phyloP scores from a whole-genome alignment of 2,888 invertebrate species.

The Ethmia dodecea region DNA sequence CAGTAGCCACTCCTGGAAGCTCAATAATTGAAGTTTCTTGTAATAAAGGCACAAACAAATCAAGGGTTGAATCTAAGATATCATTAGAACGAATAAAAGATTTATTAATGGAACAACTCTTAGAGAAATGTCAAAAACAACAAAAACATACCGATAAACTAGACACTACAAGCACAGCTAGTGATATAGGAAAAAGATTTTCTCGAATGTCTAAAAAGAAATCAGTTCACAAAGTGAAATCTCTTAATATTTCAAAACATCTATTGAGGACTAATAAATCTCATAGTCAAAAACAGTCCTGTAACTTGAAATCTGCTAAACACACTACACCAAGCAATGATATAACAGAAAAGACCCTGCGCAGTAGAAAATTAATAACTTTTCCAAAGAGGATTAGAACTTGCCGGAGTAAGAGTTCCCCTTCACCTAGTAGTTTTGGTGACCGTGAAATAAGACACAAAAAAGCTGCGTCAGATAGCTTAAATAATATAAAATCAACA shows the following conservation, averaged over 20 bases:
- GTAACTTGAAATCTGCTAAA: too few species aligned
- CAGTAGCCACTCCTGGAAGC: constrained; percentile 63
- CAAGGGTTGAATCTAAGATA: constrained; percentile 37
- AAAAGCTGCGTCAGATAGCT: too few species aligned
- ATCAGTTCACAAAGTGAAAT: constrained; percentile 59
- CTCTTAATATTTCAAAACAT: constrained; percentile 57
- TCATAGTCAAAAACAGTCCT: too few species aligned
- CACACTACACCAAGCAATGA: too few species aligned
- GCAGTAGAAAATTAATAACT: too few species aligned
- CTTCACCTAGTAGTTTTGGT: constrained; percentile 29
- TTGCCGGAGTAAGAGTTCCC: constrained; percentile 36
- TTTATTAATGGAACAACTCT: constrained; percentile 42
- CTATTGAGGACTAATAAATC: constrained; percentile 26
- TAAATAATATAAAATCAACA: too few species aligned
- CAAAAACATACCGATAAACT: constrained; percentile 7
- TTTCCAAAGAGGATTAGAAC: constrained; percentile 13
- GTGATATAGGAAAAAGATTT: constrained; percentile 11
- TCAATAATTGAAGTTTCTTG: constrained; percentile 57
- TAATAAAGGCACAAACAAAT: constrained; percentile 36
- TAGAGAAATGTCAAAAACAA: constrained; percentile 26
- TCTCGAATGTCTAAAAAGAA: constrained; percentile 32
- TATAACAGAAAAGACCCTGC: too few species aligned
- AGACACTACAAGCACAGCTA: constrained; percentile 12
- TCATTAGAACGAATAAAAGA: constrained; percentile 57
- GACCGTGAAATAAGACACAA: background rate